Evolutionary conservation across 2,113 vertebrate genomes (phyloP).

Genomic region (Papio anubis): DNA sequence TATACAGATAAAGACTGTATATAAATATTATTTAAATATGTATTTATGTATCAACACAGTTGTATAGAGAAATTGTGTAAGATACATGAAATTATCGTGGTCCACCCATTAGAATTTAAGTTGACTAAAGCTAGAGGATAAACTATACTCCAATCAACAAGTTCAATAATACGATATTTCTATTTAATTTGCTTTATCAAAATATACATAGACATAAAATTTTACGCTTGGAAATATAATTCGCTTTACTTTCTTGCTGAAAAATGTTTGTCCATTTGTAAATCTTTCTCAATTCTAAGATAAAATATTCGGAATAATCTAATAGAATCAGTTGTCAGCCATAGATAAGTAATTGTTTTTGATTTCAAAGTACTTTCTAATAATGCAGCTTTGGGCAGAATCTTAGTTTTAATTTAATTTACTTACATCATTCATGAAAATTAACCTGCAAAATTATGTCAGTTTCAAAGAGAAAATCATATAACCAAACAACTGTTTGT

Average conservation of each 20-base stretch:
- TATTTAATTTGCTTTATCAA: neutral
- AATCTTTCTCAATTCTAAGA: neutral
- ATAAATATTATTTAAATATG: neutral
- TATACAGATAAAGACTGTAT: neutral
- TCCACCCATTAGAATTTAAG: neutral
- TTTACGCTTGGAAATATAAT: neutral
- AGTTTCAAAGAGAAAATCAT: neutral
- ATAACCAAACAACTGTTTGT: neutral
- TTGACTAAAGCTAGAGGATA: neutral
- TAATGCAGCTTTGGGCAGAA: neutral
- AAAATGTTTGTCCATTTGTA: neutral
- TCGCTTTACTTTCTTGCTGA: neutral
- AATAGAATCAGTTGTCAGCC: neutral
- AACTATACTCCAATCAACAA: neutral
- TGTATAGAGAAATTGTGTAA: neutral
- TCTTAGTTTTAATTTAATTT: neutral
- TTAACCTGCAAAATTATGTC: neutral
- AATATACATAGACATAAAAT: neutral
- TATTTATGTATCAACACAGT: neutral
- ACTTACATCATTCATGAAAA: neutral
- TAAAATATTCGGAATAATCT: neutral
- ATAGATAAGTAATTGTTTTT: neutral
- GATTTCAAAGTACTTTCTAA: neutral
- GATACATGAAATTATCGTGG: neutral
- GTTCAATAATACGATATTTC: neutral